Evolutionary conservation across 2,797 vertebrate species (phyloP).

Genomic region (Alcedo atthis): DNA sequence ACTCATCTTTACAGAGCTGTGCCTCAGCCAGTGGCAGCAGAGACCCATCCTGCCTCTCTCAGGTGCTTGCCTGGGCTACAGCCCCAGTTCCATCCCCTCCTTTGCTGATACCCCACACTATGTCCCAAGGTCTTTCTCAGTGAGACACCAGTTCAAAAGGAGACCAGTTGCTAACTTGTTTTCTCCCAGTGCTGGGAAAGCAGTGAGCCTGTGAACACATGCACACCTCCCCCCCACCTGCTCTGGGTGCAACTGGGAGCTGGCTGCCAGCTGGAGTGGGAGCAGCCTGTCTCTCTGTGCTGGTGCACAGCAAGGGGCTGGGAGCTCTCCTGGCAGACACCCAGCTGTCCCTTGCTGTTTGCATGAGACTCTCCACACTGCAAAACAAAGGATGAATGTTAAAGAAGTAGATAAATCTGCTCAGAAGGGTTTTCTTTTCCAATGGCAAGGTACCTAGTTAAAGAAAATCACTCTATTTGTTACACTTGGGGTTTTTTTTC

Average conservation of each 20-base stretch:
- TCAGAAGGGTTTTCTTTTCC: neutral
- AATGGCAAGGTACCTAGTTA: neutral
- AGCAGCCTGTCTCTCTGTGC: slow-evolving; percentile 44
- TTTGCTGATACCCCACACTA: neutral
- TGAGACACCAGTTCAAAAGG: neutral
- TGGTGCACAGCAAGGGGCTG: slow-evolving; percentile 45
- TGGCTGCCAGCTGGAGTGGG: slow-evolving; percentile 44
- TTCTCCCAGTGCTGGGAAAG: neutral
- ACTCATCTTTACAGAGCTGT: neutral
- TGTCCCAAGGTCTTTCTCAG: neutral
- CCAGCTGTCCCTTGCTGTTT: slow-evolving; percentile 44
- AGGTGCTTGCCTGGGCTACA: neutral
- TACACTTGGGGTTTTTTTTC: neutral
- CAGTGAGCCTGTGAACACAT: neutral
- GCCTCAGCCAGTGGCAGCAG: neutral
- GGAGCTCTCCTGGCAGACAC: neutral
- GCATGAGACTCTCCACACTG: neutral
- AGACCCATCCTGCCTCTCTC: neutral
- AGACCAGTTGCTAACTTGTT: neutral
- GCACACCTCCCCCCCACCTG: neutral
- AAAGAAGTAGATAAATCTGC: slow-evolving; percentile 24
- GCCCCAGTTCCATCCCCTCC: neutral
- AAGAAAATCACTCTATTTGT: neutral
- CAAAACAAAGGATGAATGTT: slow-evolving; percentile 37
- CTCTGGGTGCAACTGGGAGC: neutral